Base-by-base conservation (phyloP, 2,113 vertebrate species). In the Salminus brasiliensis region DNA sequence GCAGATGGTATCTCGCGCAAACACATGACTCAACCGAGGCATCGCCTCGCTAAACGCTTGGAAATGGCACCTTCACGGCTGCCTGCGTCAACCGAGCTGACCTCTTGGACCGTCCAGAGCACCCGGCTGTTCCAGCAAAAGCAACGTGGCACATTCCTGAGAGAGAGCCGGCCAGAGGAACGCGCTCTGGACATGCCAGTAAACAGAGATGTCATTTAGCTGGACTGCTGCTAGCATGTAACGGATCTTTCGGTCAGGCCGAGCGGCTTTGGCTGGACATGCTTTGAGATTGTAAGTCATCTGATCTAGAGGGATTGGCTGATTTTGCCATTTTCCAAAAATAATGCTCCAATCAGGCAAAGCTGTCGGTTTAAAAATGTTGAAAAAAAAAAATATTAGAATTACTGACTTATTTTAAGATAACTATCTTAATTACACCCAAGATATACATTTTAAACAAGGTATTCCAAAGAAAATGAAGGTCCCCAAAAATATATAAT, bases 131-230 rank as follows among this genome's bases (percentile, higher is more conserved):
- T 65, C 36, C 30, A 36, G 57, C 52, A 39, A n/a, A n/a, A 23
- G 39, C 21, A 10, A 45, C 36, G 53, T 59, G 27, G 43, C 66
- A 57, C 76, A 70, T 78, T 69, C 76, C 66, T 62, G 76, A 59
- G 52, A 55, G 30, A 41, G 32, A 71, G 57, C 30, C 27, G 43
- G 62, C 27, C 25, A n/a, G n/a, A n/a, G 72, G 70, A 73, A 74
- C 72, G 70, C 41, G 25, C 59, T 72, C 39, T 23, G 47, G 78
- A 73, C 36, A 73, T 32, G 60, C 49, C 27, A 25, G 71, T 68
- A 67, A 74, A 80, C 62, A 74, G 47, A 74, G 70, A 80, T 13
- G 47, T 73, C 29, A 30, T 63, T 32, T 72, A 62, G 68, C 16
- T 45, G 43, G 60, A 43, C 69, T 65, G 49, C 60, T 66, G 11